Conservation (phyloP, 2,113 vertebrate genomes). For the Haplochromis vanheusdeni region DNA sequence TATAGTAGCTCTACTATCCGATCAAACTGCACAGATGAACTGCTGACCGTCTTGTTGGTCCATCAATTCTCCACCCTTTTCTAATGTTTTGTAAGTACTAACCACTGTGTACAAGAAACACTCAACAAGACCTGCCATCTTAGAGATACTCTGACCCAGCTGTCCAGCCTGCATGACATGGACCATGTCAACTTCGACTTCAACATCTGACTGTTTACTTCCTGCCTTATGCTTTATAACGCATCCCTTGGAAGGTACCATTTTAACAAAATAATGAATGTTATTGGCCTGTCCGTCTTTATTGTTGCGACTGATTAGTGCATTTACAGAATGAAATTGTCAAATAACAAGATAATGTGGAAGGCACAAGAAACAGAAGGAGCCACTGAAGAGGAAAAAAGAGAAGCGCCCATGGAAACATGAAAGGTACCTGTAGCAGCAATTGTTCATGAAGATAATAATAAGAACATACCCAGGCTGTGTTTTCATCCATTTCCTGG, state of each 20-base stretch:
- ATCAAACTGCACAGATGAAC: neutral
- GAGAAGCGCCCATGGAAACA: neutral
- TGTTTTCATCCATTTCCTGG: slow-evolving; percentile 9
- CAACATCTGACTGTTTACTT: neutral
- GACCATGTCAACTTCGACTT: rapidly evolving
- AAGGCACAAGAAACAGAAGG: neutral
- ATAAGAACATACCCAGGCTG: neutral
- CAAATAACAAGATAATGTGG: neutral
- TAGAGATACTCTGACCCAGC: neutral
- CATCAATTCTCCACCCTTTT: neutral
- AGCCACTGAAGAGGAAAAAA: neutral
- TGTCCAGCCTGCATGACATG: neutral
- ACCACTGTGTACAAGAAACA: neutral
- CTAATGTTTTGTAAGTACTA: neutral
- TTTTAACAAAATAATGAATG: neutral
- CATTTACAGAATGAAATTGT: neutral
- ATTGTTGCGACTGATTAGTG: neutral
- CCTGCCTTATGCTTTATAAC: neutral
- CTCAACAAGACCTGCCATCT: neutral
- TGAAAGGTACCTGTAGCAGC: neutral
- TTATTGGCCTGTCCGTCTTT: rapidly evolving
- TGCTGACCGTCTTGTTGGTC: rapidly evolving
- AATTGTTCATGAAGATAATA: neutral
- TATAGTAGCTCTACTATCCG: neutral
- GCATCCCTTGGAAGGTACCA: rapidly evolving